These are phyloP conservation scores for Axinella damicornis DNA, from an alignment of 37 sponge, comb jelly and placozoan genomes.

Conservation along the genomic window DNA sequence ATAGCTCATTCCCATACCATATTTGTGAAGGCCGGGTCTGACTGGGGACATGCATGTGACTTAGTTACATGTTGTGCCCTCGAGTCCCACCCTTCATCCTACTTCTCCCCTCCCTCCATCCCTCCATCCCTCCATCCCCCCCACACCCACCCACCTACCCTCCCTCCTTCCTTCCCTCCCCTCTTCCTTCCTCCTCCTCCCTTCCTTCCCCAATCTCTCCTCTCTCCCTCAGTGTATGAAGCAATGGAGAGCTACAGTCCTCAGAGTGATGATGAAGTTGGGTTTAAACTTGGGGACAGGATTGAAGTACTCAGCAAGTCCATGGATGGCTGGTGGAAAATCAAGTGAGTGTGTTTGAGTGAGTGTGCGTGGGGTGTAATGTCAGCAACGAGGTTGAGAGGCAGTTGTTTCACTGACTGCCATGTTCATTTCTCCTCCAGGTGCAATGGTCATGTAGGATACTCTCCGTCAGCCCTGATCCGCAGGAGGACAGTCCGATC, in stretches of 20 bases:
- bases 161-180: background rate
- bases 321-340: constrained; percentile 93
- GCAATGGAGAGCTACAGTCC: constrained; percentile 77
- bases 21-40: constrained; percentile 3
- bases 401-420: too few relatives aligned
- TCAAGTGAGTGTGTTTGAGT: constrained; percentile 28
- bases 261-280: constrained; percentile 77
- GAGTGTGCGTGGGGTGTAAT: background rate
- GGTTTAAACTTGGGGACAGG: constrained; percentile 66
- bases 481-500: background rate
- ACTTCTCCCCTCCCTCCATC: background rate
- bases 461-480: constrained; percentile 65
- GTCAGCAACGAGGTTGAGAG: too few relatives aligned
- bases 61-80: too few relatives aligned
- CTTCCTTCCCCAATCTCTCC: background rate
- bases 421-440: constrained; percentile 16
- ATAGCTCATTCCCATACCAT: too few relatives aligned
- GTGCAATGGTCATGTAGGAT: constrained; percentile 49
- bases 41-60: too few relatives aligned
- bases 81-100: too few relatives aligned
- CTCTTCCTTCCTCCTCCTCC: background rate
- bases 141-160: background rate
- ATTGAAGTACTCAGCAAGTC: constrained; percentile 64
- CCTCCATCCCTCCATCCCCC: background rate
- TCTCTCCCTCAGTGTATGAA: constrained; percentile 45